Evolutionary conservation across 2,113 vertebrate genomes (phyloP).

Genomic region (Oxyruncus cristatus): DNA sequence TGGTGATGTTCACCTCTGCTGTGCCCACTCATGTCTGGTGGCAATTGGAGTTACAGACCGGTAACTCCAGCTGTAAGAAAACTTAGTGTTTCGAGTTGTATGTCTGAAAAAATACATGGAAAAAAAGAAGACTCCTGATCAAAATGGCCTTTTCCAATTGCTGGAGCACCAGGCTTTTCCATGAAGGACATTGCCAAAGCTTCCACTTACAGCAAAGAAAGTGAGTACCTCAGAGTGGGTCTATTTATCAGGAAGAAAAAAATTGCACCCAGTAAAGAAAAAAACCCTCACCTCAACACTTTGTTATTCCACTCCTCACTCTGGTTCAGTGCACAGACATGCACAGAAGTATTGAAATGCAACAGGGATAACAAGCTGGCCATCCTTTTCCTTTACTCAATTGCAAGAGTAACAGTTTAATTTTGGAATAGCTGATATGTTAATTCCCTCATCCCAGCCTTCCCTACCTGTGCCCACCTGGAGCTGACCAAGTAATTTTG

Average conservation of each 20-base stretch:
- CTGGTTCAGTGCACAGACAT: neutral
- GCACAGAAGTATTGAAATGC: neutral
- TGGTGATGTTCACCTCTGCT: neutral
- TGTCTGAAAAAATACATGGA: neutral
- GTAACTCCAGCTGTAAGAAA: no score
- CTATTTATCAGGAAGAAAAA: neutral
- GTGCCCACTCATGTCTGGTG: rapidly evolving
- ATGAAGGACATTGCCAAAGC: rapidly evolving
- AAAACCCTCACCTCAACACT: rapidly evolving
- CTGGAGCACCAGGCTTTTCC: neutral
- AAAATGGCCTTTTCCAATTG: neutral
- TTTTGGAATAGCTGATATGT: neutral
- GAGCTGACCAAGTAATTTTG: neutral
- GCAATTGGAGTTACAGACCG: neutral
- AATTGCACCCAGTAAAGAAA: neutral
- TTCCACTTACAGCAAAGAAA: neutral
- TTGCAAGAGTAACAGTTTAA: neutral
- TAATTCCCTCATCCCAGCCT: neutral
- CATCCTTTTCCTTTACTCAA: neutral
- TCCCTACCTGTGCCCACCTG: neutral
- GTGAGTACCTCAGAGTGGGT: neutral
- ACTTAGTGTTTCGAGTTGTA: no score
- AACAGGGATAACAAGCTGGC: neutral
- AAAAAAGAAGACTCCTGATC: neutral
- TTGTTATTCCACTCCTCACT: neutral